A percentile compares a stretch with the other conserved stretches of the same genome.
These are phyloP conservation scores for Ophion costatus DNA, from an alignment of 2,888 invertebrate genomes.

Conservation along the genomic window DNA sequence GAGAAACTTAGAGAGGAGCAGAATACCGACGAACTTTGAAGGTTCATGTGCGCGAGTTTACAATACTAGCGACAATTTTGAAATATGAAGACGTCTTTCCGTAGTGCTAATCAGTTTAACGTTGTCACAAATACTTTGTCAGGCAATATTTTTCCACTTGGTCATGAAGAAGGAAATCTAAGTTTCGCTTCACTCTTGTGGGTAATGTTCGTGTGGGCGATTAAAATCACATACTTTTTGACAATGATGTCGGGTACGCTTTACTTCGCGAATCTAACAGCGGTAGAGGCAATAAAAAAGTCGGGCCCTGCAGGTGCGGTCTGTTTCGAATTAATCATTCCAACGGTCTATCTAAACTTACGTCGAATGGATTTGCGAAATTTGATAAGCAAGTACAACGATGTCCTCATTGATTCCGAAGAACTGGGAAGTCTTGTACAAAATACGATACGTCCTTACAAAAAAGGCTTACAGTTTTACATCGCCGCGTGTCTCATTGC, in stretches of 20 bases:
- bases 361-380: slow-evolving; percentile 51
- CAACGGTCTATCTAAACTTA: slow-evolving; percentile 65
- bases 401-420: slow-evolving; percentile 54
- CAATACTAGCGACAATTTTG: background rate
- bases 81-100: slow-evolving; percentile 64
- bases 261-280: slow-evolving; percentile 3
- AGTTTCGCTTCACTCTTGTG: slow-evolving; percentile 47
- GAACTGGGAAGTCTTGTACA: slow-evolving; percentile 46
- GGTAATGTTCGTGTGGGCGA: slow-evolving; percentile 55
- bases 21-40: background rate
- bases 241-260: slow-evolving; percentile 42
- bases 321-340: slow-evolving; percentile 59
- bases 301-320: slow-evolving; percentile 32
- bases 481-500: slow-evolving; percentile 37
- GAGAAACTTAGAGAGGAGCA: background rate
- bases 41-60: background rate
- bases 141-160: slow-evolving; percentile 70
- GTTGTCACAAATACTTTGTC: slow-evolving; percentile 65
- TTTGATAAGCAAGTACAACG: slow-evolving; percentile 67
- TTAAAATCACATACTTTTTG: slow-evolving; percentile 35
- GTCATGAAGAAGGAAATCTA: background rate
- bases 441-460: slow-evolving; percentile 62
- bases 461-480: slow-evolving; percentile 66
- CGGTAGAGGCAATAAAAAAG: slow-evolving; percentile 18
- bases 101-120: slow-evolving; percentile 66